A percentile compares a stretch with the other conserved stretches of the same genome.
phyloP scores from a whole-genome alignment of 2,113 vertebrate species.

The Ctenodactylus gundi region DNA sequence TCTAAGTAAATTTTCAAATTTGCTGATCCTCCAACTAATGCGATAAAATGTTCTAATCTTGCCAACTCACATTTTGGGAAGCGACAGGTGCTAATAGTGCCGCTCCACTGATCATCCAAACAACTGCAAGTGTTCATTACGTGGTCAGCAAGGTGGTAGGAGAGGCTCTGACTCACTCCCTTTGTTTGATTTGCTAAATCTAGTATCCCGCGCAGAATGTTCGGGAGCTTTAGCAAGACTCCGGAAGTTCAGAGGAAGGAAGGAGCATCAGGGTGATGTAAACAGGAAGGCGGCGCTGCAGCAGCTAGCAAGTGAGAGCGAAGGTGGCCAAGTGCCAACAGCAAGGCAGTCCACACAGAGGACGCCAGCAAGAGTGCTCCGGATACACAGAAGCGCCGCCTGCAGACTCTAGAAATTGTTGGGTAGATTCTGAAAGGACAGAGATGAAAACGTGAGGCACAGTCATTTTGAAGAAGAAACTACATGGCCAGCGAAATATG shows the following conservation, averaged over 20 bases:
- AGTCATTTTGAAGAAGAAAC: background rate
- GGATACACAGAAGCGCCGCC: background rate
- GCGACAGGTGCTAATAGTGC: background rate
- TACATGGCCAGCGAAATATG: background rate
- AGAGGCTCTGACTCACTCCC: background rate
- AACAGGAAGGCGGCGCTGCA: background rate
- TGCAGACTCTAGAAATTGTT: background rate
- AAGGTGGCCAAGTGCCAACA: background rate
- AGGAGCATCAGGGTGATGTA: background rate
- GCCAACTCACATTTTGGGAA: slow-evolving; percentile 27
- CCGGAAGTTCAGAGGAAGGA: background rate
- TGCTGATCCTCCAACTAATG: slow-evolving; percentile 67
- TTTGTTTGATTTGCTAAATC: slow-evolving; percentile 18
- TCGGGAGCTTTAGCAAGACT: background rate
- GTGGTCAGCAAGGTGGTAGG: background rate
- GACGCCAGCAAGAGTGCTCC: background rate
- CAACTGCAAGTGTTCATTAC: background rate
- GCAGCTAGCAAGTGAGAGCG: background rate
- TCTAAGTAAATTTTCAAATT: slow-evolving; percentile 65
- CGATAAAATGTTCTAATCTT: slow-evolving; percentile 50
- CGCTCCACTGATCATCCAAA: background rate
- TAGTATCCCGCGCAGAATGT: background rate
- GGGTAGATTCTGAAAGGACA: background rate
- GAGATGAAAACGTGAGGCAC: background rate
- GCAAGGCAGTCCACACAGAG: background rate